Evolutionary conservation across 2,113 vertebrate genomes (phyloP).

Genomic region (Murina feae): DNA sequence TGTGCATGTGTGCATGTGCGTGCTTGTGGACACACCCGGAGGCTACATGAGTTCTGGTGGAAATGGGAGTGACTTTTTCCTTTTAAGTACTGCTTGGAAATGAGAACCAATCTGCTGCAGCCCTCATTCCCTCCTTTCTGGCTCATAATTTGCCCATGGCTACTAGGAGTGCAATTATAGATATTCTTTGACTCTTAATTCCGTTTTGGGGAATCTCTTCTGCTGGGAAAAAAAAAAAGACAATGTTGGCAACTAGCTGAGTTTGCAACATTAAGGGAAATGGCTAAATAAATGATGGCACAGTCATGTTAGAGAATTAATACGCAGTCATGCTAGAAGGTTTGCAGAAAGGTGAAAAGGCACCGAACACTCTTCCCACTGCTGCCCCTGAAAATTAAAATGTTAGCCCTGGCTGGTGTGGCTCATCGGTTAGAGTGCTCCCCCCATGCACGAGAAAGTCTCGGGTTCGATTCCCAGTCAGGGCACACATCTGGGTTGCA

Average conservation of each 20-base stretch:
- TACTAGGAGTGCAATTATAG: not conserved
- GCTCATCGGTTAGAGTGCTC: not conserved
- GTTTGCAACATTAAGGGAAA: not conserved
- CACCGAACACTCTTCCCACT: not conserved
- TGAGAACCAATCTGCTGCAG: not conserved
- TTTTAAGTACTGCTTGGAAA: not conserved
- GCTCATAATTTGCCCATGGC: not conserved
- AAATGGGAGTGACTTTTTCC: not conserved
- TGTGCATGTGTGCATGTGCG: accelerated
- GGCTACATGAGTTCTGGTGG: not conserved
- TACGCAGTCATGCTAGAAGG: not conserved
- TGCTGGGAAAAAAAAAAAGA: conserved; percentile 25
- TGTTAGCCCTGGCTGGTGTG: conserved; percentile 28
- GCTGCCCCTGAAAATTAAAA: not conserved
- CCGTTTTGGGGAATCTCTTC: not conserved
- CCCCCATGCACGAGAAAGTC: not conserved
- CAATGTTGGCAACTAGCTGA: not conserved
- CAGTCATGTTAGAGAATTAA: not conserved
- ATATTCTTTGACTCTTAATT: not conserved
- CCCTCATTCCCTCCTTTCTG: not conserved
- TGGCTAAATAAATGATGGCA: not conserved
- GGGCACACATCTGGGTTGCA: not conserved
- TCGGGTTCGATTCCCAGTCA: not conserved
- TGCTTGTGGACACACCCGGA: not conserved
- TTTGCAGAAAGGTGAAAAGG: not conserved